Conservation (phyloP, 1,140 invertebrate species). For the Diploscapter pachys region DNA sequence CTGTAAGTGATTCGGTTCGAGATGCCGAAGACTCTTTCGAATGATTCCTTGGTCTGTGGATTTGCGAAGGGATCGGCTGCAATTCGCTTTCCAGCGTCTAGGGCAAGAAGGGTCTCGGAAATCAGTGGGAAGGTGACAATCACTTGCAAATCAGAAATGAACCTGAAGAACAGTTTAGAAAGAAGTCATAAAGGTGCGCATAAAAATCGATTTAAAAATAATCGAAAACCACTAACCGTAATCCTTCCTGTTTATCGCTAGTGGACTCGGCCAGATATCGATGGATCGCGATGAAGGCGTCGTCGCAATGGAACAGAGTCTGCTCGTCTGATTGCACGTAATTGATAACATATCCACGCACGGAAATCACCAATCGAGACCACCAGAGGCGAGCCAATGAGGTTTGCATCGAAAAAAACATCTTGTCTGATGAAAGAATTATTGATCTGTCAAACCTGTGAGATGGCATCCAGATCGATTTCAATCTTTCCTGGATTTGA, state of each 20-base stretch:
- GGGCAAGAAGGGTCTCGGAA: constrained; percentile 11
- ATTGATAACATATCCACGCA: constrained; percentile 46
- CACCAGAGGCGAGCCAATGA: constrained; percentile 41
- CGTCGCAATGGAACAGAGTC: constrained; percentile 44
- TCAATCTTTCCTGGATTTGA: constrained; percentile 4
- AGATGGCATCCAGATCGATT: constrained; percentile 21
- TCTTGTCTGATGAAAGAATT: no score
- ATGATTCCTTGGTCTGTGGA: constrained; percentile 19
- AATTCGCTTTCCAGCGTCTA: constrained; percentile 5
- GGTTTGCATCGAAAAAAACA: constrained; percentile 15
- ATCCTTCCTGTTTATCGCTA: constrained; percentile 1
- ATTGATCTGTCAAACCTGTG: neutral
- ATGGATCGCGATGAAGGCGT: constrained; percentile 48
- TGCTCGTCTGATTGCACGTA: constrained; percentile 41
- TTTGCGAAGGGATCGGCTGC: constrained; percentile 26
- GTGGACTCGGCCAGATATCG: constrained; percentile 40
- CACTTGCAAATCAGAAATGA: constrained; percentile 11
- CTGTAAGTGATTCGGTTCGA: constrained; percentile 34
- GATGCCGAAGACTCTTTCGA: constrained; percentile 35
- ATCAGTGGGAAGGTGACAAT: constrained; percentile 21
- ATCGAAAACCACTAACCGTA: constrained; percentile 12
- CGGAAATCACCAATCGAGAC: constrained; percentile 47
- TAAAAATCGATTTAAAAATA: neutral
- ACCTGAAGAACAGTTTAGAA: neutral
- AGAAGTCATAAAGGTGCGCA: no score